A percentile compares a stretch with the other conserved stretches of the same genome.
phyloP scores from a whole-genome alignment of 2,113 vertebrate genomes.

The Aix galericulata region DNA sequence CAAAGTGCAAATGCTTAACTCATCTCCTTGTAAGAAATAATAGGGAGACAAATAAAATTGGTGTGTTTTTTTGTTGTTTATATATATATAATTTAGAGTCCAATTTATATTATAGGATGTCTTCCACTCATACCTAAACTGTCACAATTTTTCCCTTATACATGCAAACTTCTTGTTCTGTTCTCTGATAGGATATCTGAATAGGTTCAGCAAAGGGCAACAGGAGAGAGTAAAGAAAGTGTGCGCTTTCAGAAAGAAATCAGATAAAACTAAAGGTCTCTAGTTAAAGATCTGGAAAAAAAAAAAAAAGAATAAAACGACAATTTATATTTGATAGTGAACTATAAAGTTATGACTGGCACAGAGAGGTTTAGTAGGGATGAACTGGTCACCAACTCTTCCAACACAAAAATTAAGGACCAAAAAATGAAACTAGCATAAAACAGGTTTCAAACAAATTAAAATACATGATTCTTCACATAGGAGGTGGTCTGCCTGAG shows the following conservation, averaged over 20 bases:
- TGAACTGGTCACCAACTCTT: neutral
- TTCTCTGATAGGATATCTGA: neutral
- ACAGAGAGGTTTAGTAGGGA: neutral
- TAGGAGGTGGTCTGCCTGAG: neutral
- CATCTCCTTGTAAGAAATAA: neutral
- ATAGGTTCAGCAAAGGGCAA: neutral
- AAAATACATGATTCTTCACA: neutral
- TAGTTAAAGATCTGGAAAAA: no score
- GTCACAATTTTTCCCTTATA: neutral
- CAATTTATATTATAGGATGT: neutral
- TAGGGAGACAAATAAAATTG: neutral
- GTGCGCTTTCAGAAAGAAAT: neutral
- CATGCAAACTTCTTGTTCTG: neutral
- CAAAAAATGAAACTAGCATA: neutral
- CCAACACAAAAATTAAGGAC: neutral
- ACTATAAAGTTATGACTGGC: neutral
- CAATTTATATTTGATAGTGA: neutral
- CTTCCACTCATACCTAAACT: neutral
- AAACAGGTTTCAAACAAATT: neutral
- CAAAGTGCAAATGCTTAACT: neutral
- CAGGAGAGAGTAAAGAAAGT: neutral
- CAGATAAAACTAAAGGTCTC: neutral
- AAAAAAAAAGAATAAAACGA: no score
- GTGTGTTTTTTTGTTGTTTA: no score
- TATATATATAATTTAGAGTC: neutral